These are phyloP conservation scores for Odiellus spinosus DNA, from an alignment of 2,888 invertebrate genomes.

Conservation along the genomic window DNA sequence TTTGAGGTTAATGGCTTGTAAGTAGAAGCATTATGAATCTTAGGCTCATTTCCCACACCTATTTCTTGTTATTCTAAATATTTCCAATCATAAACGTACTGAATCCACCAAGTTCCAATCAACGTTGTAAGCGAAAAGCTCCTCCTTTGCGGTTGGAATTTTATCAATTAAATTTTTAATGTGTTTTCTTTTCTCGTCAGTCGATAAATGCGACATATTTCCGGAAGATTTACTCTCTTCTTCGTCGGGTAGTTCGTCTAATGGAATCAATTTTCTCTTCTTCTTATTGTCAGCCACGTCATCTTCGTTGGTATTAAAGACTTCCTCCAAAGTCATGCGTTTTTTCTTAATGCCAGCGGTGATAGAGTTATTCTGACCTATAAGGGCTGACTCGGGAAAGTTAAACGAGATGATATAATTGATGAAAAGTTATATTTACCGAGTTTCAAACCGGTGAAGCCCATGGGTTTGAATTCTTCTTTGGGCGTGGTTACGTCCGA, in stretches of 20 bases:
- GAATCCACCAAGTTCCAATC: constrained; percentile 71
- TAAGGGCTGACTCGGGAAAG: no score
- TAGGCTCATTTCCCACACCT: no score
- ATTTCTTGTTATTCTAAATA: no score
- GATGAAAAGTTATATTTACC: constrained; percentile 5
- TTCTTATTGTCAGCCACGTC: constrained; percentile 31
- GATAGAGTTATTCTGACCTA: no score
- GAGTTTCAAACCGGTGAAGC: constrained; percentile 19
- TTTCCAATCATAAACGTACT: no score
- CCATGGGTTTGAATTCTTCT: constrained; percentile 19
- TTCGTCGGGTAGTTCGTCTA: constrained; percentile 37
- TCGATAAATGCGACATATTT: constrained; percentile 16
- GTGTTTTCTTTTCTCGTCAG: constrained; percentile 86
- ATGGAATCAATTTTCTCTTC: constrained; percentile 60
- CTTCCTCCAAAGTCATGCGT: constrained; percentile 63
- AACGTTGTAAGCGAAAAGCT: constrained; percentile 82
- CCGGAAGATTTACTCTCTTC: constrained; percentile 8
- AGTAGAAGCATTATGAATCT: no score
- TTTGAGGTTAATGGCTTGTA: no score
- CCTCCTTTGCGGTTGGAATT: constrained; percentile 94
- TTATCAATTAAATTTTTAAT: constrained; percentile 95
- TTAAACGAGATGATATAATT: no score
- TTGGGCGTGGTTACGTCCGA: constrained; percentile 19
- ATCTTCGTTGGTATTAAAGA: constrained; percentile 65
- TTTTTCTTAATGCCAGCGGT: constrained; percentile 34